A percentile compares a stretch with the other conserved stretches of the same genome.
phyloP scores from a whole-genome alignment of 2,888 invertebrate genomes.

The Hirudinaria manillensis region DNA sequence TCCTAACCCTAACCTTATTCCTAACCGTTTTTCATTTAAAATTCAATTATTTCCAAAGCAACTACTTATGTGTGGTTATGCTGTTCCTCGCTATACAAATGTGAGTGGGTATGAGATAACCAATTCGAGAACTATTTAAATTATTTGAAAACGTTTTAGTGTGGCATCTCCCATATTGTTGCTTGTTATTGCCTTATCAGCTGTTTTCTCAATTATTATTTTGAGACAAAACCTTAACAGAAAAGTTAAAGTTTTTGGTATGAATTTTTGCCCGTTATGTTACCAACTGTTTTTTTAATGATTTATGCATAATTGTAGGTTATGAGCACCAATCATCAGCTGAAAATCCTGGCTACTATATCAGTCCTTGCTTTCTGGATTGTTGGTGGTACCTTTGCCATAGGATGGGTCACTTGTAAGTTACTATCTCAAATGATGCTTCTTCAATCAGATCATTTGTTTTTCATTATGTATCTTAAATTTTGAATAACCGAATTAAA shows the following conservation, averaged over 20 bases:
- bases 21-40: too few species aligned
- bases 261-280: neutral
- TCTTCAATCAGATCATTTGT: too few species aligned
- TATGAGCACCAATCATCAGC: constrained; percentile 17
- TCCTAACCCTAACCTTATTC: too few species aligned
- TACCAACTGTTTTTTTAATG: neutral
- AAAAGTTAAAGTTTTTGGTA: constrained; percentile 11
- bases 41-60: constrained; percentile 29
- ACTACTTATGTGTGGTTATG: constrained; percentile 12
- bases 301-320: neutral
- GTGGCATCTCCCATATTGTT: constrained; percentile 20
- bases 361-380: constrained; percentile 25
- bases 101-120: neutral
- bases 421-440: neutral
- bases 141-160: constrained; percentile 7
- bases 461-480: neutral
- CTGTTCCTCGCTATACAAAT: constrained; percentile 17
- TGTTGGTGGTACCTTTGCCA: constrained; percentile 27
- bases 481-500: neutral
- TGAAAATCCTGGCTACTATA: neutral
- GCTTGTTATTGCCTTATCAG: neutral
- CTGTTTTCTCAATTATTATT: constrained; percentile 8
- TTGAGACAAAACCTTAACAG: constrained; percentile 18
- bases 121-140: constrained; percentile 1
- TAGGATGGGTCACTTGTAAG: constrained; percentile 31